These are phyloP conservation scores for Mactromeris polynyma DNA, from an alignment of 2,888 invertebrate genomes.

Conservation along the genomic window DNA sequence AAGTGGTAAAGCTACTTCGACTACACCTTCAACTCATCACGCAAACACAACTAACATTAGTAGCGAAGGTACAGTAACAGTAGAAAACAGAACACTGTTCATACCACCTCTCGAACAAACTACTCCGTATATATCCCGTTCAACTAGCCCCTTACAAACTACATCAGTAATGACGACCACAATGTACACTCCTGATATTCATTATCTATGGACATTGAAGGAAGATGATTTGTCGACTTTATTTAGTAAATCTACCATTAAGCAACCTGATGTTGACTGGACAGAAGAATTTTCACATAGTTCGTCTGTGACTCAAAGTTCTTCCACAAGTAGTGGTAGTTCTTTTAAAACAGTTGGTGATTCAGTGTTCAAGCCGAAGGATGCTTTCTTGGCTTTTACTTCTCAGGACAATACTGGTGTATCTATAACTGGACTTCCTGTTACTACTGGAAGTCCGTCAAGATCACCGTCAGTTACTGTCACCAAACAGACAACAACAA, in stretches of 20 bases:
- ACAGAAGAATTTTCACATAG: background rate
- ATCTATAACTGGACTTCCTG: background rate
- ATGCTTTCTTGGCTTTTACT: background rate
- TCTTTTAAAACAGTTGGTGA: background rate
- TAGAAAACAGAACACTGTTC: background rate
- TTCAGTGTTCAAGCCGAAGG: constrained; percentile 1
- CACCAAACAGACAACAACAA: background rate
- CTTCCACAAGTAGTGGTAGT: background rate
- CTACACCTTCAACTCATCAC: background rate
- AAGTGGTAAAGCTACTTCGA: background rate
- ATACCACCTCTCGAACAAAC: background rate
- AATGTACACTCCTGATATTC: constrained; percentile 3
- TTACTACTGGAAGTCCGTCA: background rate
- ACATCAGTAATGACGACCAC: background rate
- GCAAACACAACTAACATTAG: background rate
- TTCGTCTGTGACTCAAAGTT: background rate
- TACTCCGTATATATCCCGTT: background rate
- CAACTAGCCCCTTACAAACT: background rate
- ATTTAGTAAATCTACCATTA: background rate
- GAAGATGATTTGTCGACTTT: background rate
- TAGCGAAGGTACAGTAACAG: background rate
- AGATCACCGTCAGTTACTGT: background rate
- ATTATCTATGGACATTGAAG: background rate
- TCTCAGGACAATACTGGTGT: background rate
- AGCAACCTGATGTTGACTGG: constrained; percentile 17